Evolutionary conservation across 2,113 vertebrate genomes (phyloP).

Genomic region (Tichodroma muraria): DNA sequence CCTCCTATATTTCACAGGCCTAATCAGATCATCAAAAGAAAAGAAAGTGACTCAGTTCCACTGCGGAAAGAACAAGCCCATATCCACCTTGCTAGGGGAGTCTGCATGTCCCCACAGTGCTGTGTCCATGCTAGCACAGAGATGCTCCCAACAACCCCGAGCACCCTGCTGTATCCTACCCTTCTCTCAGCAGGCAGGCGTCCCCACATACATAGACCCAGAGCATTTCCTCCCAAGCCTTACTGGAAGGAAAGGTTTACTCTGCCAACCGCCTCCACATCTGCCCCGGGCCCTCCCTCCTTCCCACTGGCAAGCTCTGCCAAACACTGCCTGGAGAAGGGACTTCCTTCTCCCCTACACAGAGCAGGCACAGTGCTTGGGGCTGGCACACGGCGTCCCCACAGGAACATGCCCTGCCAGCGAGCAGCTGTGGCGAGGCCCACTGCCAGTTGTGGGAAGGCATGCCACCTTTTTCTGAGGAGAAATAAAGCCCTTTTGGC

Average conservation of each 20-base stretch:
- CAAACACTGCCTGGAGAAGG: background rate
- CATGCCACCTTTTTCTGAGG: background rate
- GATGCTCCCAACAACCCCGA: background rate
- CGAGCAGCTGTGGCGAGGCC: accelerated
- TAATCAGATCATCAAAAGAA: background rate
- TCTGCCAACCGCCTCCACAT: accelerated
- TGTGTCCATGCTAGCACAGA: accelerated
- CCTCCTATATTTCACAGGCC: background rate
- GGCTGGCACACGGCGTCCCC: background rate
- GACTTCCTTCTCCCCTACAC: accelerated
- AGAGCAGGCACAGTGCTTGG: background rate
- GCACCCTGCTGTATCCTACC: background rate
- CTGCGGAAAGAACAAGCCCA: accelerated
- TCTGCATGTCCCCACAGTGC: accelerated
- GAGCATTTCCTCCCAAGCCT: background rate
- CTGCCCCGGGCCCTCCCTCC: background rate
- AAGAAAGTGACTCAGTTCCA: background rate
- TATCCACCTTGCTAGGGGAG: background rate
- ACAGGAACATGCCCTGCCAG: background rate
- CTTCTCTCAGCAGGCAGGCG: background rate
- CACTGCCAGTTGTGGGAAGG: background rate
- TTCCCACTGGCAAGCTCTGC: background rate
- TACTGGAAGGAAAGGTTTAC: too few species aligned
- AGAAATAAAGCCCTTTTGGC: slow-evolving; percentile 3
- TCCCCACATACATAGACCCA: accelerated